phyloP scores from a whole-genome alignment of 2,113 vertebrate species.

The Microtus richardsoni region DNA sequence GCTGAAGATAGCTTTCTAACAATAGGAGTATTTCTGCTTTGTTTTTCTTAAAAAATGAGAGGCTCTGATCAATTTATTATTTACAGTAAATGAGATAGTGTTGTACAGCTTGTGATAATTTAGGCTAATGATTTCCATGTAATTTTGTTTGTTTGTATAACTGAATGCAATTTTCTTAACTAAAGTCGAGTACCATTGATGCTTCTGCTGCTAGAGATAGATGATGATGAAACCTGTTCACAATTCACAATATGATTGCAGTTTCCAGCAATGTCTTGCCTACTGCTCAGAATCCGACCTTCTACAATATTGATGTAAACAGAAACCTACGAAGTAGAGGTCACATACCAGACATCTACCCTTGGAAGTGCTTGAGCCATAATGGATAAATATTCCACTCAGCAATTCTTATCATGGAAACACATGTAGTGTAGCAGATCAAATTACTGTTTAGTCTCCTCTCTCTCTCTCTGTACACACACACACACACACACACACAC shows the following conservation, averaged over 20 bases:
- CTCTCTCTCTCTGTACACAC: no score
- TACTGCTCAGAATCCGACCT: neutral
- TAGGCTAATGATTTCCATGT: neutral
- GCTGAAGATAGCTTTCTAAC: neutral
- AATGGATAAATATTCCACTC: neutral
- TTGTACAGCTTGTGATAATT: neutral
- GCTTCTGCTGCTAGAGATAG: neutral
- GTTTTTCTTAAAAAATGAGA: neutral
- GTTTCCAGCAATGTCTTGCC: neutral
- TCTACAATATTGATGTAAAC: neutral
- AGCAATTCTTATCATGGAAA: neutral
- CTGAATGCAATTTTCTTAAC: slow-evolving; percentile 12
- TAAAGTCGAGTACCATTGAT: neutral
- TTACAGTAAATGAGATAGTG: neutral
- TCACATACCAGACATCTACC: no score
- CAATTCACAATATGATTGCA: neutral
- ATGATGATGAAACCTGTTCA: neutral
- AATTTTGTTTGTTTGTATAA: slow-evolving; percentile 12
- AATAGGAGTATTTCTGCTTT: neutral
- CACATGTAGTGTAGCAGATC: neutral
- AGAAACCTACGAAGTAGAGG: neutral
- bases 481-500: no score
- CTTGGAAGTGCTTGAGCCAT: neutral
- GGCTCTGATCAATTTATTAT: slow-evolving; percentile 12
- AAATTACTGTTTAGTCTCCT: neutral